Evolutionary conservation across 2,113 vertebrate genomes (phyloP), one percentile per base, ranked within the genome.

Genomic region (Colius striatus): DNA sequence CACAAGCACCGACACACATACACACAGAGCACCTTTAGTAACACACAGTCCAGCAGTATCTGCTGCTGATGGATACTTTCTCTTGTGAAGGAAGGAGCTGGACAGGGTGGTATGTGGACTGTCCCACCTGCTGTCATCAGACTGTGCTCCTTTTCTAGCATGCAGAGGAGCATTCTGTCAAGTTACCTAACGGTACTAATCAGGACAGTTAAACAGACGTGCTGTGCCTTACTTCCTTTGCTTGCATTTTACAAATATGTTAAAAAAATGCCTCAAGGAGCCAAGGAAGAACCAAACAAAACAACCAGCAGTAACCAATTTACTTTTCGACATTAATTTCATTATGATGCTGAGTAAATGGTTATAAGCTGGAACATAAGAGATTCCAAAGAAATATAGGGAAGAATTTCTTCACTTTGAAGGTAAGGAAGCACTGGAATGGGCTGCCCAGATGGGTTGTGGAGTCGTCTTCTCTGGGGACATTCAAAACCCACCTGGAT

Each of bases 321-420:
- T 73, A 29, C 36, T 92, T 93, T 96, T 91, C 89, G 85, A 19
- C 22, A 10, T 89, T 25, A 53, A 29, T 96, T 91, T 95, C 76
- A 47, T 41, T 25, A 27, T 84, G 80, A 92, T 65, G 51, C 27
- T 57, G 57, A 50, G 22, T 89, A 94, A 41, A 41, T 41, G 38
- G n/a, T n/a, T n/a, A n/a, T n/a, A n/a, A n/a, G n/a, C n/a, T n/a
- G n/a, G n/a, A 41, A 12, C 12, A 41, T 41, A 41, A 41, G 38
- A 41, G 38, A 41, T 41, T 41, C 38, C 38, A 41, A 41, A 41
- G 38, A 41, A 41, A 41, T 41, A 41, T 12, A 41, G 12, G 38
- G 38, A 41, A 41, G 38, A 41, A 41, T 41, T 41, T 41, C 38
- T 41, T 41, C 38, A 41, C 38, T 41, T 9, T 41, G 38, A 41